phyloP scores from a whole-genome alignment of 2,113 vertebrate genomes.

The Burhinus oedicnemus region DNA sequence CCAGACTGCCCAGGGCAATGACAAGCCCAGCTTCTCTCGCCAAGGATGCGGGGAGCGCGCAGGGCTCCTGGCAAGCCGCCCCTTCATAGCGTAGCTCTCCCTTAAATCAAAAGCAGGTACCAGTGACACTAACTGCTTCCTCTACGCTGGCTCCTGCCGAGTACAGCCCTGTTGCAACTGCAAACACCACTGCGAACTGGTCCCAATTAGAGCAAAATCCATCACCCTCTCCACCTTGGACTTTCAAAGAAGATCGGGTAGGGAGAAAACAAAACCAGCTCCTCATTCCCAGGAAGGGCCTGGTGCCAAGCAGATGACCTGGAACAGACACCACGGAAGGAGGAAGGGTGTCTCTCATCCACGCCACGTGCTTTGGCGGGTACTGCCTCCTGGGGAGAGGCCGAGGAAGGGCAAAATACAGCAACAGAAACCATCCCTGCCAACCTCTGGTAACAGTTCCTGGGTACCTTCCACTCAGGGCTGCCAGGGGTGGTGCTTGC shows the following conservation, averaged over 20 bases:
- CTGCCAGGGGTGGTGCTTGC: background rate
- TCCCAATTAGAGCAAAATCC: background rate
- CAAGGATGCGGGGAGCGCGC: fast-evolving
- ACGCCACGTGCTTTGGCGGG: background rate
- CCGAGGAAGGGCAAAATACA: background rate
- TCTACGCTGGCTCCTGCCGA: background rate
- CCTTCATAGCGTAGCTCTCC: background rate
- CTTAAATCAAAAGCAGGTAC: constrained; percentile 13
- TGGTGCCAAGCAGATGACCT: background rate
- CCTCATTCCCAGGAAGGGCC: background rate
- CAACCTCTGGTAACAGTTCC: background rate
- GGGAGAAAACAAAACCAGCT: background rate
- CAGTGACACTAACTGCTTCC: background rate
- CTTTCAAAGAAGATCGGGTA: background rate
- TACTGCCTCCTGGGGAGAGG: background rate
- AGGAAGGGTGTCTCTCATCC: background rate
- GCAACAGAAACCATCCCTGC: background rate
- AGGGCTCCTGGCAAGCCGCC: background rate
- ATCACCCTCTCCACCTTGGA: background rate
- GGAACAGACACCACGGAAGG: background rate
- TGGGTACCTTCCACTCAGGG: background rate
- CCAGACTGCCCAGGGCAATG: background rate
- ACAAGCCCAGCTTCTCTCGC: background rate
- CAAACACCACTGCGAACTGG: fast-evolving
- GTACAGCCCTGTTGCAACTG: background rate